Evolutionary conservation across 2,113 vertebrate genomes (phyloP), one percentile per base, ranked within the genome.

Genomic region (Brachyhypopomus gauderio): DNA sequence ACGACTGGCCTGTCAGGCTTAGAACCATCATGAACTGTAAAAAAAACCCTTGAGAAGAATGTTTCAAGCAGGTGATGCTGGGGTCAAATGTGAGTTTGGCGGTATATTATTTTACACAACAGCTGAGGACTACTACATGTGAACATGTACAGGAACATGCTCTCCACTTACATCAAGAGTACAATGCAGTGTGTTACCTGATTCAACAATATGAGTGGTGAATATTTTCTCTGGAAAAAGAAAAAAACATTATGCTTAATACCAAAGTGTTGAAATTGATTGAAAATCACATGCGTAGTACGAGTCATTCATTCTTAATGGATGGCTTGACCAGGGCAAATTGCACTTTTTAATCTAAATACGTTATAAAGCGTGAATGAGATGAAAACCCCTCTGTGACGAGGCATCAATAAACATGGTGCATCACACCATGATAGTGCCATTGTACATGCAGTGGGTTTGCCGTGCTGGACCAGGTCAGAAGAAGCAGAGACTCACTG

Each of bases 401-500:
- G 52, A 17, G 52, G 58, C 19, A 1, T n/a, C 58, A 60, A n/a
- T 6, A 60, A 60, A 22, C 19, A n/a, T n/a, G 20, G 58, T n/a
- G 3, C 30, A 25, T 22, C 63, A 23, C 27, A 59, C 22, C 52
- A 72, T 27, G 22, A 72, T 23, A 25, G 2, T 70, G 56, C 36
- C 25, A 17, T 12, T 17, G 5, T 30, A 12, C 4, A 6, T 60
- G 36, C 23, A 64, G 27, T 9, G 38, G 22, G 62, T 38, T 23
- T 30, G 14, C 22, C 17, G 19, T 25, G 22, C 30, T 70, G 20
- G 41, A 9, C 66, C 67, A 22, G 30, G 30, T 34, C 25, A 52
- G 5, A 63, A 45, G 45, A 11, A 30, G 3, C 30, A 30, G 45
- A 52, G 45, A 92, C 97, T 97, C 95, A 99, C 98, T 96, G 86